phyloP scores from a whole-genome alignment of 2,888 invertebrate species.

The Achlya flavicornis region DNA sequence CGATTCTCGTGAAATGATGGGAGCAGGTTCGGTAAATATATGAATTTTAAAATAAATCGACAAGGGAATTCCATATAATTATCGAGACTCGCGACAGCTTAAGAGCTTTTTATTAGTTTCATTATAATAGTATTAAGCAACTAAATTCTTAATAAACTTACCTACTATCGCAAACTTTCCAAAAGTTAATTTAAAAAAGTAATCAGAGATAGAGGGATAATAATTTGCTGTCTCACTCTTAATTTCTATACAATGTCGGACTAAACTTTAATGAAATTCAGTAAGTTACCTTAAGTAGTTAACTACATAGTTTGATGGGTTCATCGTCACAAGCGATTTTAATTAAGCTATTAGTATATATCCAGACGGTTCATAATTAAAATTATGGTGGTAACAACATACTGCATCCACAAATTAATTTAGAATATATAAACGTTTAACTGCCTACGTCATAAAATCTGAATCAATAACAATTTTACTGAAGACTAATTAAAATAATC shows the following conservation, averaged over 20 bases:
- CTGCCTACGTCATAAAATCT: not conserved
- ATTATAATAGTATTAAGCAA: no score
- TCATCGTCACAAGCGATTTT: not conserved
- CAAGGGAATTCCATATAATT: no score
- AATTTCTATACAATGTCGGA: not conserved
- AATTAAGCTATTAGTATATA: not conserved
- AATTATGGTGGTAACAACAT: not conserved
- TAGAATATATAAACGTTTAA: not conserved
- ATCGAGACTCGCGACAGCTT: no score
- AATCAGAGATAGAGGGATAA: not conserved
- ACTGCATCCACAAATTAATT: not conserved
- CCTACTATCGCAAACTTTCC: not conserved
- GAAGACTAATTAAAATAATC: not conserved
- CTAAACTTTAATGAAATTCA: not conserved
- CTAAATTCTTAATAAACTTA: no score
- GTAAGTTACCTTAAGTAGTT: not conserved
- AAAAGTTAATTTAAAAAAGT: not conserved
- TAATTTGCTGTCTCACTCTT: not conserved
- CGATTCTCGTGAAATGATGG: no score
- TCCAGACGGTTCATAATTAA: not conserved
- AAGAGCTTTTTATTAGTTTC: no score
- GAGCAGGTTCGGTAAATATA: no score
- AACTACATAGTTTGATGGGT: not conserved
- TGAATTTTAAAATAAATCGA: no score
- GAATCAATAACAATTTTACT: not conserved